These are phyloP conservation scores for Mustela nigripes DNA, from an alignment of 2,113 vertebrate genomes.

Conservation along the genomic window DNA sequence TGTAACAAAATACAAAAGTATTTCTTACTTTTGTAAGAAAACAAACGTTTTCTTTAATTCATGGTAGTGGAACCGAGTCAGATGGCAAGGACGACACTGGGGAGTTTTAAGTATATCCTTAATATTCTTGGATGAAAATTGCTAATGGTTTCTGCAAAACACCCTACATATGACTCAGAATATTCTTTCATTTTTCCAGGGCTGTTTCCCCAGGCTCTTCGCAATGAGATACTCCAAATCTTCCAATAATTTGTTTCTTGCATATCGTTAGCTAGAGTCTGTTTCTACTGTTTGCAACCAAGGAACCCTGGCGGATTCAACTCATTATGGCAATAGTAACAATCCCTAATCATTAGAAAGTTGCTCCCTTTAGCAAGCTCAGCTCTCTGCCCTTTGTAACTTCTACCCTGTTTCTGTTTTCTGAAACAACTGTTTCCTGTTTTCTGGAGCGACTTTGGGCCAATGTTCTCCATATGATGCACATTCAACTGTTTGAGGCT, in stretches of 20 bases:
- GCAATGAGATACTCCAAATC: background rate
- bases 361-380: background rate
- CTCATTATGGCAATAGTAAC: background rate
- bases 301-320: background rate
- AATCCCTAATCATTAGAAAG: background rate
- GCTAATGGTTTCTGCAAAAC: background rate
- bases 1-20: no score
- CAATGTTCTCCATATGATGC: background rate
- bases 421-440: background rate
- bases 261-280: background rate
- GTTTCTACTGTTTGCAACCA: background rate
- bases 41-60: background rate
- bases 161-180: background rate
- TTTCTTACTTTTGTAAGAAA: no score
- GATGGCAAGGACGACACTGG: background rate
- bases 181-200: background rate
- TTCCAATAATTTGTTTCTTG: background rate
- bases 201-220: background rate
- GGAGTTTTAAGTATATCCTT: background rate
- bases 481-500: background rate
- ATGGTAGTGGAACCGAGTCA: background rate
- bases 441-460: background rate
- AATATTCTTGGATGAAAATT: background rate
- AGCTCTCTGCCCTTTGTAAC: background rate
- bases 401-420: background rate